phyloP scores from a whole-genome alignment of 2,888 invertebrate species.

The Lypha dubia region DNA sequence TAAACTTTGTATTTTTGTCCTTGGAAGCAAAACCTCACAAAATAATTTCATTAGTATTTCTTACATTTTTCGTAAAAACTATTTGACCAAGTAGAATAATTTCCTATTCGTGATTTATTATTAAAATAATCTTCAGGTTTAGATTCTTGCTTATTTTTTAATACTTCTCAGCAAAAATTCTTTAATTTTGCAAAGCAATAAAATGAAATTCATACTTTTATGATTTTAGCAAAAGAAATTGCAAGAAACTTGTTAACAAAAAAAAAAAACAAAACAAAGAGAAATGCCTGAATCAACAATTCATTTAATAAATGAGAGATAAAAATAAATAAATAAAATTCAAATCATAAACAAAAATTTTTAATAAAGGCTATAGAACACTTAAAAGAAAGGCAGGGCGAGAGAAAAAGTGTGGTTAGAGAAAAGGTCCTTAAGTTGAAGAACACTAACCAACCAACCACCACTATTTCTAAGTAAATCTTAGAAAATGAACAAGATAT shows the following conservation, averaged over 20 bases:
- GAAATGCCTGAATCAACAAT: slow-evolving; percentile 67
- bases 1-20: neutral
- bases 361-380: neutral
- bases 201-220: slow-evolving; percentile 37
- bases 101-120: slow-evolving; percentile 65
- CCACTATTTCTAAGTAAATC: slow-evolving; percentile 48
- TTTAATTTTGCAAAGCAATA: neutral
- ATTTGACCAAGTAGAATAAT: slow-evolving; percentile 57
- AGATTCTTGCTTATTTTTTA: neutral
- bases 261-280: too few relatives aligned
- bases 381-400: too few relatives aligned
- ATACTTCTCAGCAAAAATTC: slow-evolving; percentile 21
- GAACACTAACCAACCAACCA: slow-evolving; percentile 30
- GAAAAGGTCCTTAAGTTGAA: slow-evolving; percentile 41
- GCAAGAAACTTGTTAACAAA: neutral
- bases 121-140: slow-evolving; percentile 25
- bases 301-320: slow-evolving; percentile 38
- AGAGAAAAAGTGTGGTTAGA: neutral
- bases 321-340: slow-evolving; percentile 16
- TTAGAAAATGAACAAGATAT: slow-evolving; percentile 18
- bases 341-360: neutral
- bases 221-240: slow-evolving; percentile 4
- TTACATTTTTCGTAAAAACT: neutral
- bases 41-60: slow-evolving; percentile 8
- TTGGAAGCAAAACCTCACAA: slow-evolving; percentile 17